Percentiles rank a stretch among this genome's conserved stretches.
phyloP scores from a whole-genome alignment of 2,113 vertebrate genomes.

The Pithys albifrons region DNA sequence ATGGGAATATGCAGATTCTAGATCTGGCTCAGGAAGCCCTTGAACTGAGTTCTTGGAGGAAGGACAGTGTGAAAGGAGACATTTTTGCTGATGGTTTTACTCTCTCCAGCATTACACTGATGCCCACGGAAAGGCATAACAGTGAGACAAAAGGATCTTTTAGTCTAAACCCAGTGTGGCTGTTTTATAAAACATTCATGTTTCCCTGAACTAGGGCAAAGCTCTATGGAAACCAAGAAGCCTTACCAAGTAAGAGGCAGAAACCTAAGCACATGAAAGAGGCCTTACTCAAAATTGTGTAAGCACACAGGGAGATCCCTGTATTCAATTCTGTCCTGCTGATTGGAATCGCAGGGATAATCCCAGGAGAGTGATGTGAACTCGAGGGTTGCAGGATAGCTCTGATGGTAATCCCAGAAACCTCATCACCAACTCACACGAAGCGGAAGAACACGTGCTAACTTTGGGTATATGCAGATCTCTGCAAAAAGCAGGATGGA shows the following conservation, averaged over 20 bases:
- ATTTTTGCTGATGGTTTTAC: not conserved
- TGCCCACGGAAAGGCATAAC: not conserved
- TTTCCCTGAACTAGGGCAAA: not conserved
- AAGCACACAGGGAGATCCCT: not conserved
- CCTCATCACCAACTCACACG: not conserved
- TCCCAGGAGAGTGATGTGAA: not conserved
- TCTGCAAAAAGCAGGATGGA: conserved; percentile 19
- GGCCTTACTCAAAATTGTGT: not conserved
- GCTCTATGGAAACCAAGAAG: not conserved
- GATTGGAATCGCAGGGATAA: not conserved
- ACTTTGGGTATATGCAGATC: not conserved
- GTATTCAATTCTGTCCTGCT: not conserved
- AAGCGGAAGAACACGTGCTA: not conserved
- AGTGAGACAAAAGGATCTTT: not conserved
- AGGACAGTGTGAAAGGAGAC: not conserved
- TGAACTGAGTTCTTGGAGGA: not conserved
- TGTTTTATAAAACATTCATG: not conserved
- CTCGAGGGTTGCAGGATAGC: not conserved
- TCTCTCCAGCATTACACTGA: not conserved
- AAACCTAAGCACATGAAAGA: not conserved
- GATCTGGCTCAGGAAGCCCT: not conserved
- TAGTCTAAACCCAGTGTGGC: not conserved
- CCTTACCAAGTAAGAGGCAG: not conserved
- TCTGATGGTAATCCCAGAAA: not conserved
- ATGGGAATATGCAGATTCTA: not conserved